Evolutionary conservation across 2,888 invertebrate genomes (phyloP).

Genomic region (Pachycephus smyrnensis): DNA sequence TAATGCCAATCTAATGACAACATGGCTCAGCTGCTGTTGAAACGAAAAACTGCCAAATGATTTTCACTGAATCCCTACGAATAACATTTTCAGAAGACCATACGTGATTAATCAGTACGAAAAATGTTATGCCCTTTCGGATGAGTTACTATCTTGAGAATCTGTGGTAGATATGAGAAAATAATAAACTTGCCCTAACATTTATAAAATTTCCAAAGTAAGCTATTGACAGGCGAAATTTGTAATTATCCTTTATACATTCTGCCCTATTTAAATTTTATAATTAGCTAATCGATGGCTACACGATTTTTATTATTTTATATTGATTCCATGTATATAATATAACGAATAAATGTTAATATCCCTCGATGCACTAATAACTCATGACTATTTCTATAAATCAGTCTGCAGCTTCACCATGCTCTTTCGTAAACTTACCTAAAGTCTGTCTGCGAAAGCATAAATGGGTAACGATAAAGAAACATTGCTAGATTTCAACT

Average conservation of each 20-base stretch:
- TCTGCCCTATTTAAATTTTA: not conserved
- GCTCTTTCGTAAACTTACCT: not conserved
- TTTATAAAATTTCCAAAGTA: conserved; percentile 7
- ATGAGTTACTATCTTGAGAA: not conserved
- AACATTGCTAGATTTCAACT: not conserved
- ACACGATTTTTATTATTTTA: not conserved
- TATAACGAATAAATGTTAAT: not conserved
- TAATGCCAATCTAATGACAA: not conserved
- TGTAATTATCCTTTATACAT: conserved; percentile 1
- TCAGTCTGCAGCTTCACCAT: not conserved
- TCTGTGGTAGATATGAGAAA: conserved; percentile 1
- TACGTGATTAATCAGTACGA: conserved; percentile 16
- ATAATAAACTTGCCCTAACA: not conserved
- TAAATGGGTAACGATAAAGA: not conserved
- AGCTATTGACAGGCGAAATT: not conserved
- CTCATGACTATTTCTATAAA: not conserved
- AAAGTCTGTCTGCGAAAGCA: not conserved
- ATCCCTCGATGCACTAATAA: not conserved
- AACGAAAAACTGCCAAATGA: not conserved
- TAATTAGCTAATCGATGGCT: not conserved
- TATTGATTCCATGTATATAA: not conserved
- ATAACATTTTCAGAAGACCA: conserved; percentile 6
- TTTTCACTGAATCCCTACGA: not conserved
- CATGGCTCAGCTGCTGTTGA: not conserved
- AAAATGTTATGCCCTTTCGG: conserved; percentile 12